Evolutionary conservation across 2,888 invertebrate genomes (phyloP), one percentile per base, ranked within the genome.

Genomic region (Diogma glabrata): DNA sequence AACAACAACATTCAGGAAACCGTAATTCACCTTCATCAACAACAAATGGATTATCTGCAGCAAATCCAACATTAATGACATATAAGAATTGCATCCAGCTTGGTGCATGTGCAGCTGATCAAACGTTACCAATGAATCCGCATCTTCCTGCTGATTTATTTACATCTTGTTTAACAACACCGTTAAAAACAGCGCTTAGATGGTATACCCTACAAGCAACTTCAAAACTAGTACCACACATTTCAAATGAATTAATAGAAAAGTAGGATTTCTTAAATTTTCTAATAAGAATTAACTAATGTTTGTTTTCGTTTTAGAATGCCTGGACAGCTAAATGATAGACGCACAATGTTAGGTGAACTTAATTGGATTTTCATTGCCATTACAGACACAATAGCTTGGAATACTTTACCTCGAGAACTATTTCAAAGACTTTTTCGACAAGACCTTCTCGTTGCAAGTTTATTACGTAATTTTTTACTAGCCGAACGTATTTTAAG

Each of bases 281-380:
- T 24, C 10, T 16, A 19, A 20, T 24, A 8, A 38, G 16, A 10
- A 14, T n/a, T 38, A n/a, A 14, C 38, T 38, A 38, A 9, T 16
- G n/a, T 10, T 6, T 8, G 14, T 12, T 14, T 24, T 45, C 24
- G 10, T 38, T n/a, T 26, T 57, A 90, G 91, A 71, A 92, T 99
- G 61, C 97, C 97, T 7, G 99, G 99, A 2, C 87, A 88, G 65
- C 78, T 95, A 59, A 88, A 87, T 58, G 96, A 97, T 73, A 78
- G 96, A 17, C 78, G 94, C 60, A 96, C 99, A 23, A 93, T 97
- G 90, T 77, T 97, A 58, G 99, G 99, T 47, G 97, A 99, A 73
- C 75, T 99, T 54, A 99, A 99, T 75, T 99, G 99, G 99, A 96
- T 99, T 66, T 99, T 99, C 73, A 99, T 99, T 3, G 97, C 99